These are phyloP conservation scores for Spea multiplicata DNA, from an alignment of 2,113 vertebrate genomes.

Conservation along the genomic window DNA sequence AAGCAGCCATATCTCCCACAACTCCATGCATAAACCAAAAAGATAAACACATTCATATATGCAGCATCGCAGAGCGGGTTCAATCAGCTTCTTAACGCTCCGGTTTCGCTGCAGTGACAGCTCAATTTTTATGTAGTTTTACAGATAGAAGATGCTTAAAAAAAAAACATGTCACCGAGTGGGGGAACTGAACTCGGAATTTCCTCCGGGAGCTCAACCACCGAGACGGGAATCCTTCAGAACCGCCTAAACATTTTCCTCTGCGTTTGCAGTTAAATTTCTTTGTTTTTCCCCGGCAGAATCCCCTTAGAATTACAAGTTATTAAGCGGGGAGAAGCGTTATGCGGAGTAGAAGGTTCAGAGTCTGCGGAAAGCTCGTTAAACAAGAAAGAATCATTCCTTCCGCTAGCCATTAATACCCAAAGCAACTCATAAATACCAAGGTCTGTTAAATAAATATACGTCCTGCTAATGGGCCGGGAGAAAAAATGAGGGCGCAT, in stretches of 20 bases:
- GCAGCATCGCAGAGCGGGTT: neutral
- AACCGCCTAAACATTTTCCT: slow-evolving; percentile 12
- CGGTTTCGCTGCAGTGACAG: neutral
- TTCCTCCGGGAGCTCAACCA: slow-evolving; percentile 9
- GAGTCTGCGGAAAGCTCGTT: slow-evolving; percentile 36
- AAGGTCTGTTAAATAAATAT: slow-evolving; percentile 30
- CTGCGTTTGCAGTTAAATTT: slow-evolving; percentile 24
- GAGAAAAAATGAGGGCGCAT: neutral
- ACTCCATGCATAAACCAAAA: neutral
- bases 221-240: slow-evolving; percentile 10
- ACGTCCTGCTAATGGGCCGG: slow-evolving; percentile 15
- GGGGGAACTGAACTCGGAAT: neutral
- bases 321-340: slow-evolving; percentile 4
- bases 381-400: slow-evolving; percentile 25
- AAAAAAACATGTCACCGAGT: neutral
- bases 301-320: slow-evolving; percentile 13
- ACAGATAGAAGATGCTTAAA: slow-evolving; percentile 4
- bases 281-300: slow-evolving; percentile 16
- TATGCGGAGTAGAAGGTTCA: slow-evolving; percentile 15
- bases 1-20: too few species aligned
- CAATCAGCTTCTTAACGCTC: neutral
- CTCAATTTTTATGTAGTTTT: neutral
- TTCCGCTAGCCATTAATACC: slow-evolving; percentile 27
- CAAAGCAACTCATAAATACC: slow-evolving; percentile 20
- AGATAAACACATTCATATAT: neutral